These are phyloP conservation scores for Oreortyx pictus DNA, from an alignment of 2,797 vertebrate species.

Conservation along the genomic window DNA sequence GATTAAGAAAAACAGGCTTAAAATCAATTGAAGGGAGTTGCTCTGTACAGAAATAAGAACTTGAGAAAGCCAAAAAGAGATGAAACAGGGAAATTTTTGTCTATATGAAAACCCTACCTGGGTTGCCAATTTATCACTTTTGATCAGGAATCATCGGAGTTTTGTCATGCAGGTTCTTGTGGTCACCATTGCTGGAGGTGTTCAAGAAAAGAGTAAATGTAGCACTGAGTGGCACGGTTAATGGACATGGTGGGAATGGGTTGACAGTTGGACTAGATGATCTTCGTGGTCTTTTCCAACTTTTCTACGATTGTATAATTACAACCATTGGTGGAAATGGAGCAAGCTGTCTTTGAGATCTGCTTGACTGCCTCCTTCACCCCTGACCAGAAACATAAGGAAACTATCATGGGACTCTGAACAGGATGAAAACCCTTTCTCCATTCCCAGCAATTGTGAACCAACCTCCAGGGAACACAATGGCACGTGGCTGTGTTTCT, in stretches of 20 bases:
- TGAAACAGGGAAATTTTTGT: neutral
- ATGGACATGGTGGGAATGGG: too few relatives aligned
- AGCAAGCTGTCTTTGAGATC: neutral
- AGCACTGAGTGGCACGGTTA: too few relatives aligned
- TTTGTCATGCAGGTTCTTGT: too few relatives aligned
- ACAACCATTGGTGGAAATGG: neutral
- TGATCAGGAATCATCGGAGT: accelerated
- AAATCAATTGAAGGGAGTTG: neutral
- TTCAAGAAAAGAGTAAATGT: too few relatives aligned
- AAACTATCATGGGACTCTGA: neutral
- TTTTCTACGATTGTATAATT: too few relatives aligned
- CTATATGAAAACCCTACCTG: accelerated
- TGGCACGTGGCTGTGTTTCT: neutral
- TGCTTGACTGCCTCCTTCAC: neutral
- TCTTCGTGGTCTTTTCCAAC: too few relatives aligned
- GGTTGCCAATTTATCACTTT: neutral
- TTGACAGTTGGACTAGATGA: too few relatives aligned
- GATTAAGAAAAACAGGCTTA: neutral
- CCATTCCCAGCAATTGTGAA: neutral
- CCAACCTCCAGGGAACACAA: accelerated
- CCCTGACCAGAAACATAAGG: neutral
- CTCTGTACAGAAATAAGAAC: neutral
- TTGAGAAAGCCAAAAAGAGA: neutral
- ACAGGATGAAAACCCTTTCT: neutral
- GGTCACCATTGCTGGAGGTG: too few relatives aligned